Conservation (phyloP, 2,797 vertebrate species). For the Tympanoctomys barrerae region DNA sequence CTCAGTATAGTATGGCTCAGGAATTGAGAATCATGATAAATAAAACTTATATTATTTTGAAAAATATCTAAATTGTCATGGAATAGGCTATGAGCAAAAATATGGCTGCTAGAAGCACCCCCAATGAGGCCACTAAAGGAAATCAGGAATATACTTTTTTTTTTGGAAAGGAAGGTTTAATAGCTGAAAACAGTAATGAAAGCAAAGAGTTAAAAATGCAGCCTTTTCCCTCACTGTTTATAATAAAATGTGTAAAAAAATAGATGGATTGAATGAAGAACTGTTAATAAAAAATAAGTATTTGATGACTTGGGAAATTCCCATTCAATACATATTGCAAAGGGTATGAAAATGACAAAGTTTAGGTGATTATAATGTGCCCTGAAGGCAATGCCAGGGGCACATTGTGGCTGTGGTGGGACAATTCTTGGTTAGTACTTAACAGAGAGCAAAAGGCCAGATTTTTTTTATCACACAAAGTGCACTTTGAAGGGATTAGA, state of each 20-base stretch:
- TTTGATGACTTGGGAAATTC: conserved; percentile 10
- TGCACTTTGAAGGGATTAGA: conserved; percentile 3
- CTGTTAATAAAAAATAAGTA: not conserved
- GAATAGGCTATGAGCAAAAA: not conserved
- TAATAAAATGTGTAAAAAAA: not conserved
- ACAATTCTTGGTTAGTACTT: not conserved
- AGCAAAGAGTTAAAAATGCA: not conserved
- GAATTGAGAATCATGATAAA: not conserved
- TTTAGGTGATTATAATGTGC: not conserved
- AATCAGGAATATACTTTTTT: not conserved
- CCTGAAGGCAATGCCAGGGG: not conserved
- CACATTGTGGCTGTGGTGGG: not conserved
- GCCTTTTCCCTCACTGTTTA: not conserved
- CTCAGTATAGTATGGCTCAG: not conserved
- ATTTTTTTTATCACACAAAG: not conserved
- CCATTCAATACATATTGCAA: not conserved
- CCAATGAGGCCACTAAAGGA: not conserved
- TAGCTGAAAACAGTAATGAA: not conserved
- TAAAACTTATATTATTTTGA: not conserved
- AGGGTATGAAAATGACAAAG: not conserved
- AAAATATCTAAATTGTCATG: not conserved
- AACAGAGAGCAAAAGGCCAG: not conserved
- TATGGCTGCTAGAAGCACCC: not conserved
- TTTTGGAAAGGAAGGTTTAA: not conserved
- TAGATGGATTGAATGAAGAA: not conserved